Conservation (phyloP, 2,113 vertebrate genomes). For the Pyxicephalus adspersus region DNA sequence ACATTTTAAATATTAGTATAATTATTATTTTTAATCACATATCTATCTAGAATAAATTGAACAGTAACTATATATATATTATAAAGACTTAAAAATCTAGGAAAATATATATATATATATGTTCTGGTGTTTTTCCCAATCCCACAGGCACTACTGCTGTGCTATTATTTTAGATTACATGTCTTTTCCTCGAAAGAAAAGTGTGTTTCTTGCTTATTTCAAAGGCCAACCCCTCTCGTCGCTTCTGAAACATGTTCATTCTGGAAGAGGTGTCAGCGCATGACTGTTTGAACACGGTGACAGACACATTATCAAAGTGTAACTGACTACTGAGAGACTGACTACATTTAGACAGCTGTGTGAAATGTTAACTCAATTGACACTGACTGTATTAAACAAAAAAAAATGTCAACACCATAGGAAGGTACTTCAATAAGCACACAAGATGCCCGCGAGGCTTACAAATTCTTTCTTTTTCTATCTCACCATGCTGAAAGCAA, state of each 20-base stretch:
- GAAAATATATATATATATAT: too few relatives aligned
- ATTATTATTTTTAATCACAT: constrained; percentile 64
- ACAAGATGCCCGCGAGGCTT: constrained; percentile 14
- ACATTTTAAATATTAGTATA: constrained; percentile 50
- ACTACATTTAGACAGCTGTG: constrained; percentile 69
- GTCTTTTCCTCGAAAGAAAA: constrained; percentile 75
- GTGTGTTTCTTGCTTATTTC: constrained; percentile 77
- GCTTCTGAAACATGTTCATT: constrained; percentile 76
- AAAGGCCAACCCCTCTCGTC: constrained; percentile 78
- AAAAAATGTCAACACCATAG: neutral
- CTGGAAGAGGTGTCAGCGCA: constrained; percentile 81
- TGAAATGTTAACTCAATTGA: constrained; percentile 72
- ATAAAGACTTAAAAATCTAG: too few relatives aligned
- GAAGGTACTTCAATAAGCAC: constrained; percentile 4
- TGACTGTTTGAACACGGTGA: constrained; percentile 77
- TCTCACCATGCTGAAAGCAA: neutral
- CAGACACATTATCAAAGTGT: constrained; percentile 75
- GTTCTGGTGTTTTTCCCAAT: constrained; percentile 57
- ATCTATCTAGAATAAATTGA: constrained; percentile 78
- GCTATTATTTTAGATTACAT: constrained; percentile 92
- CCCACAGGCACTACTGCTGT: constrained; percentile 78
- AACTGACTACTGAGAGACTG: constrained; percentile 67
- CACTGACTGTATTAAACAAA: constrained; percentile 66
- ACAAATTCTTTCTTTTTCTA: constrained; percentile 4
- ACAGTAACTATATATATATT: constrained; percentile 65